Base-by-base conservation (phyloP, 1,140 invertebrate species). In the Gryon sp. region DNA sequence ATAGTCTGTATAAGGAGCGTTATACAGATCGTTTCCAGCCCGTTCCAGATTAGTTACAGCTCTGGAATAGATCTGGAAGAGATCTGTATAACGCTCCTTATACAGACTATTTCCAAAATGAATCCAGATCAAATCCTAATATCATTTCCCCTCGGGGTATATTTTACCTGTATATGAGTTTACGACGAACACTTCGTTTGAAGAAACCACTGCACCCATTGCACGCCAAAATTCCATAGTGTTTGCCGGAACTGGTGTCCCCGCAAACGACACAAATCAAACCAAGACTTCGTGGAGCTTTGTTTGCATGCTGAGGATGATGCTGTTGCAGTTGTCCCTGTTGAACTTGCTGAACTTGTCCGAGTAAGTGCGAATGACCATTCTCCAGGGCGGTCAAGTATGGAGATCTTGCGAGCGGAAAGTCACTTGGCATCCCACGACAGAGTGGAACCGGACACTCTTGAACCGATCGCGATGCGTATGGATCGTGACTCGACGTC, bases 201-300 rank as follows among this genome's bases (percentile, higher is more conserved):
- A 99, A 99, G 90, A 99, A 99, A 1, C 98, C 98, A 40, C 96
- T 98, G 90, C 98, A 99, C 0, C 98, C 98, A 82, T 99, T 99
- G 88, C 98, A 99, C 0, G 98, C 98, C n/a, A 99, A 91, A 72
- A 99, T 99, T 0, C 98, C 98, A 86, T 99, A 99, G 87, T 99
- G 98, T 84, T 99, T 99, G 0, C 98, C 98, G 3, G 95, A 98
- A 52, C 96, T 98, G 0, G 96, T 98, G 84, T 99, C 98, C 0
- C 97, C 97, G 82, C 98, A 99, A 1, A 99, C 98, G 18, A 98
- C 95, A 85, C 97, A 99, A 12, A 94, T 93, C 9, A 96, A 88
- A 2, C 95, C 95, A 2, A 92, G 89, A 59, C 90, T 90, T 57
- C 87, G 76, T 0, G 84, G 83, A 8, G 86, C 80, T 57, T 89